Base-by-base conservation (phyloP, 1,140 invertebrate genomes). In the Atta texana region DNA sequence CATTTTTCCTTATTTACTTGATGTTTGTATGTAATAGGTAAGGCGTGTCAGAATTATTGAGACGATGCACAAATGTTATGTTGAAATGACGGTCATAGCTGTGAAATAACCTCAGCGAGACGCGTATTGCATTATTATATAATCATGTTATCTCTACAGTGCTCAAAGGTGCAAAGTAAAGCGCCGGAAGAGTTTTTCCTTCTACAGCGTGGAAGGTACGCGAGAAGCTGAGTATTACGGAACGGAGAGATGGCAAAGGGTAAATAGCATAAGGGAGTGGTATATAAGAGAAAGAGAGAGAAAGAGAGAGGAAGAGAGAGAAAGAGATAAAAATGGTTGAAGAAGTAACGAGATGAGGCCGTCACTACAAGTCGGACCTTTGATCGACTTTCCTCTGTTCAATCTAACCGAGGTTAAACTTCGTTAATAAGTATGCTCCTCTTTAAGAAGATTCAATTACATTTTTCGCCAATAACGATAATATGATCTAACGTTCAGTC, bases 391-490 rank as follows among this genome's bases (percentile, higher is more conserved):
- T 86, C 68, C 86, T 91, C 87, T 91, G 89, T 92, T 89, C 87
- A 78, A 64, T 72, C 82, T 82, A 91, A 90, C 88, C 89, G 78
- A 34, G 69, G 87, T 84, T 92, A 91, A 94, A 94, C 91, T 94
- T 93, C 86, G 89, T 94, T 93, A 94, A 92, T 90, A 89, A 92
- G 91, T 92, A 91, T 92, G 90, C 89, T 82, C 84, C 89, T 85
- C 89, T 93, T 92, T 92, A 92, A 93, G 88, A 80, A 93, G 88
- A 93, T 93, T 94, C 91, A 93, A 93, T 94, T 94, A 94, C 88
- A 91, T 92, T 94, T 94, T 93, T 93, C 88, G 72, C 81, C 28
- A 88, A 75, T 74, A 39, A 39, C 75, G 66, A 69, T 69, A 69
- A 69, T 18, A 53, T 68, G 28, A 55, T 59, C 85, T 51, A 39